Evolutionary conservation across 2,797 vertebrate genomes (phyloP).

Genomic region (Brotula barbata): DNA sequence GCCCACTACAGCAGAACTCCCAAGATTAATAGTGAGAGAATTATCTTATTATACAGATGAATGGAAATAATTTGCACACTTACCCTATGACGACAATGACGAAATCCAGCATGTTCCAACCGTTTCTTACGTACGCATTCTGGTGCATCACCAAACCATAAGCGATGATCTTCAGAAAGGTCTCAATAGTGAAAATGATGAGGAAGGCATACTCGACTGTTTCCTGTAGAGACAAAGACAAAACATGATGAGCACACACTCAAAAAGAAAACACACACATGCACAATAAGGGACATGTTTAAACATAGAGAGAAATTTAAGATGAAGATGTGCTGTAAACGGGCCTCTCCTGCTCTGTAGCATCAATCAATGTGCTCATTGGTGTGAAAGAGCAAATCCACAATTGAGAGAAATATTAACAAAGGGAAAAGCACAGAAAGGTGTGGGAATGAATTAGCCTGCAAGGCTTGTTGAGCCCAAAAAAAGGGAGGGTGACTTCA

Average conservation of each 20-base stretch:
- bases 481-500: conserved; percentile 11
- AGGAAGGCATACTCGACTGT: conserved; percentile 99
- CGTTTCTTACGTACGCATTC: conserved; percentile 96
- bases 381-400: not conserved
- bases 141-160: conserved; percentile 98
- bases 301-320: conserved; percentile 66
- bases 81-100: conserved; percentile 98
- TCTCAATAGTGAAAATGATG: conserved; percentile 99
- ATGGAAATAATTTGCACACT: too few relatives aligned
- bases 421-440: conserved; percentile 8
- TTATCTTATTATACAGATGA: not conserved
- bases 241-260: conserved; percentile 95
- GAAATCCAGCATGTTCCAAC: conserved; percentile 99
- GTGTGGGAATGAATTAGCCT: too few relatives aligned
- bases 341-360: conserved; percentile 3
- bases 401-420: not conserved
- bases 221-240: too few relatives aligned
- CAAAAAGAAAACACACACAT: too few relatives aligned
- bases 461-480: not conserved
- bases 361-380: not conserved
- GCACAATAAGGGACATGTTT: conserved; percentile 88
- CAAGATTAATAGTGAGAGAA: too few relatives aligned
- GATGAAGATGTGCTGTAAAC: conserved; percentile 1
- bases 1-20: not conserved
- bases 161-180: conserved; percentile 99